A percentile compares a stretch with the other conserved stretches of the same genome.
Conservation (phyloP, 2,113 vertebrate species). For the Cyprinodon variegatus region DNA sequence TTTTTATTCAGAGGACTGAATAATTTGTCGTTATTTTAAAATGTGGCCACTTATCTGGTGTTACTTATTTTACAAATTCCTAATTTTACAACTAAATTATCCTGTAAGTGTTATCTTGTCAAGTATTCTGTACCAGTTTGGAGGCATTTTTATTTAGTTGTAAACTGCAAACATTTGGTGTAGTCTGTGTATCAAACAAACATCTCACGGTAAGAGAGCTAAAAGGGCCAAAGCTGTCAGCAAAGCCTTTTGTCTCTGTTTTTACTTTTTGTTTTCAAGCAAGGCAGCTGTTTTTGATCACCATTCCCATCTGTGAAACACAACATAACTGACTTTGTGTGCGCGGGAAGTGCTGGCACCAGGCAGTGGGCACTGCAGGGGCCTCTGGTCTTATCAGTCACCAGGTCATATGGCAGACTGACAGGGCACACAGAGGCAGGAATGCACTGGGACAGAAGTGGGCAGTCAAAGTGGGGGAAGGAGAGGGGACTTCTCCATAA, state of each 20-base stretch:
- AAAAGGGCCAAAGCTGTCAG: slow-evolving; percentile 17
- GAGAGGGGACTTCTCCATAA: slow-evolving; percentile 28
- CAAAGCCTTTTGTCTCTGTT: slow-evolving; percentile 48
- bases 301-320: slow-evolving; percentile 63
- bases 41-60: neutral
- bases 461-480: slow-evolving; percentile 42
- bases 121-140: neutral
- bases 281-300: slow-evolving; percentile 69
- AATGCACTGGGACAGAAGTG: slow-evolving; percentile 47
- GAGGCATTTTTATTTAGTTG: neutral
- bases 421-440: slow-evolving; percentile 45
- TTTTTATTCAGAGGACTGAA: neutral
- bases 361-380: slow-evolving; percentile 57
- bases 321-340: slow-evolving; percentile 54
- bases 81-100: neutral
- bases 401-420: slow-evolving; percentile 67
- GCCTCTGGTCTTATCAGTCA: slow-evolving; percentile 74
- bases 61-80: neutral
- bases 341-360: slow-evolving; percentile 71
- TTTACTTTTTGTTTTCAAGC: slow-evolving; percentile 38
- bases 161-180: neutral
- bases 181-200: neutral
- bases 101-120: neutral
- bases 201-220: slow-evolving; percentile 17
- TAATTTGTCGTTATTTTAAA: too few relatives aligned